Conservation (phyloP, 2,888 invertebrate genomes). For the Rhogogaster chlorosoma region DNA sequence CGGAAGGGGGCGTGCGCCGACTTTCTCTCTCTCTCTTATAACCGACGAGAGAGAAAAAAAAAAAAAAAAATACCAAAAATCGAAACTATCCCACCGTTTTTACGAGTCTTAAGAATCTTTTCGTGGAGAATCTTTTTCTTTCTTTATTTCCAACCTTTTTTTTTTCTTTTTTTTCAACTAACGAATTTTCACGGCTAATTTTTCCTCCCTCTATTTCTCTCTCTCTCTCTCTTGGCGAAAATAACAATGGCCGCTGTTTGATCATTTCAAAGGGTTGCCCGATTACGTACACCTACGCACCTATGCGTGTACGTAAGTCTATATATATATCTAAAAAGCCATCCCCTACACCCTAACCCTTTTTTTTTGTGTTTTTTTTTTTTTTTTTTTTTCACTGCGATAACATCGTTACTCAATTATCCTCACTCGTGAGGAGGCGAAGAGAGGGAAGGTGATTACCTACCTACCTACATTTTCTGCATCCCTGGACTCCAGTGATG, state of each 20-base stretch:
- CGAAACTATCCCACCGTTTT: background rate
- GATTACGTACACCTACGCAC: background rate
- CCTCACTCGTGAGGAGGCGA: conserved; percentile 9
- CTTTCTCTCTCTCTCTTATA: background rate
- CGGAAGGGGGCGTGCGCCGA: background rate
- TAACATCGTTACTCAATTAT: conserved; percentile 49
- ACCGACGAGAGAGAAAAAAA: background rate
- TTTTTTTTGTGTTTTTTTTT: no score
- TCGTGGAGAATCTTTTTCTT: background rate
- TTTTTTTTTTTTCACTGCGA: conserved; percentile 30
- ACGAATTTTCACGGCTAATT: conserved; percentile 50
- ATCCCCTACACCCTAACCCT: background rate
- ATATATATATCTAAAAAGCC: background rate
- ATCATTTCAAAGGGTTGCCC: conserved; percentile 25
- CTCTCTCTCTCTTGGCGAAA: conserved; percentile 48
- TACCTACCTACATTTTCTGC: background rate
- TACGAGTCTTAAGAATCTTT: background rate
- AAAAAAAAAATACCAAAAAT: background rate
- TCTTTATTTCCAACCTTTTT: background rate
- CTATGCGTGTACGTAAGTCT: background rate
- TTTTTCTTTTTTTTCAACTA: conserved; percentile 30
- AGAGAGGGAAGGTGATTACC: conserved; percentile 6
- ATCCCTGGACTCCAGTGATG: background rate
- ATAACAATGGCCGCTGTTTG: conserved; percentile 30
- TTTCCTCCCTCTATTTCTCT: conserved; percentile 42